Conservation (phyloP, 2,888 invertebrate genomes). For the Glaucopsyche alexis region DNA sequence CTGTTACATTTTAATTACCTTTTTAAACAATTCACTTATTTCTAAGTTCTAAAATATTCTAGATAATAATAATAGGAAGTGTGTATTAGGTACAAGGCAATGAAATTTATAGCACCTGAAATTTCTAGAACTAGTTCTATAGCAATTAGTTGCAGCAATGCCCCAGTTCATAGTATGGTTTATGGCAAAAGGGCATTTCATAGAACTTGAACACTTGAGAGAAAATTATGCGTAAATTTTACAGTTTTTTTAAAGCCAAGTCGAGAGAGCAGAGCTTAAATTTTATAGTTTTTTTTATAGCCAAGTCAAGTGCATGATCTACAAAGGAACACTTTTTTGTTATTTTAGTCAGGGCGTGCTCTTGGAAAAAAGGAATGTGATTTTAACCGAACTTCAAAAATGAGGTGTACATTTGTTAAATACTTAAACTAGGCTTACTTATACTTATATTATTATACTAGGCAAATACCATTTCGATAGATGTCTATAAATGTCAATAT, state of each 20-base stretch:
- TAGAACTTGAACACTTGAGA: neutral
- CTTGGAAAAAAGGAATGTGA: neutral
- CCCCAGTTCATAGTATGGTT: neutral
- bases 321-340: neutral
- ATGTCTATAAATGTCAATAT: no score
- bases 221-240: conserved; percentile 12
- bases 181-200: conserved; percentile 14
- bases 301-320: neutral
- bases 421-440: no score
- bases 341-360: neutral
- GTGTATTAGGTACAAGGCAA: neutral
- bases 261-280: neutral
- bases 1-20: no score
- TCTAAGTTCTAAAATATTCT: no score
- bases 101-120: conserved; percentile 1
- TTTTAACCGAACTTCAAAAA: no score
- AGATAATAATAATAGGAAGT: neutral
- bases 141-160: conserved; percentile 38
- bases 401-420: no score
- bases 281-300: neutral
- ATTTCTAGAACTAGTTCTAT: conserved; percentile 29
- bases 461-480: no score
- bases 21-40: no score
- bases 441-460: no score
- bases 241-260: conserved; percentile 2